Conservation (phyloP, 2,113 vertebrate species). For the Notechis scutatus region DNA sequence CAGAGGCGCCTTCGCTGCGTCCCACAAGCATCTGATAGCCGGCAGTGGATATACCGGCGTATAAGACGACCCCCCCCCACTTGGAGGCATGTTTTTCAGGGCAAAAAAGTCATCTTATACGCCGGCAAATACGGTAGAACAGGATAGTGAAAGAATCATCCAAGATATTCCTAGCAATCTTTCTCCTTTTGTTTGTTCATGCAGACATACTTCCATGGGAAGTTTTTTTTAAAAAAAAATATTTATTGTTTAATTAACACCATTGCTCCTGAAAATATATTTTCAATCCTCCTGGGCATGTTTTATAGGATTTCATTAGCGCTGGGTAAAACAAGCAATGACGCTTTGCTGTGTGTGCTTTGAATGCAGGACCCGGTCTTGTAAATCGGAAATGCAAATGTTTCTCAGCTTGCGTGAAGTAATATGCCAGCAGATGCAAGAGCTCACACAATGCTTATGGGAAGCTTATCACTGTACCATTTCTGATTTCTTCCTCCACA, state of each 20-base stretch:
- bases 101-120: no score
- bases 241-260: constrained; percentile 10
- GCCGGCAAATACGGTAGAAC: no score
- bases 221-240: not conserved
- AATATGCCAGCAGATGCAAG: not conserved
- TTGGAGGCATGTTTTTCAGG: no score
- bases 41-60: no score
- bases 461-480: not conserved
- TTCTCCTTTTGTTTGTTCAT: not conserved
- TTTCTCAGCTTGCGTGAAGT: not conserved
- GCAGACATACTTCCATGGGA: not conserved
- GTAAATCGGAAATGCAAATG: constrained; percentile 13
- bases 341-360: not conserved
- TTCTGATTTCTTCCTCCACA: not conserved
- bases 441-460: not conserved
- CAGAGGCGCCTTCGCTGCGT: no score
- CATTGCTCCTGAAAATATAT: not conserved
- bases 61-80: no score
- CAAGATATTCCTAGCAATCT: not conserved
- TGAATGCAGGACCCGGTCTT: not conserved
- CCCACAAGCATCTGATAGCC: no score
- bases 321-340: not conserved
- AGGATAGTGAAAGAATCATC: not conserved
- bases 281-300: not conserved
- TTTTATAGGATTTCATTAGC: constrained; percentile 8